Conservation (phyloP, 2,113 vertebrate genomes). For the Trematocara macrostoma region DNA sequence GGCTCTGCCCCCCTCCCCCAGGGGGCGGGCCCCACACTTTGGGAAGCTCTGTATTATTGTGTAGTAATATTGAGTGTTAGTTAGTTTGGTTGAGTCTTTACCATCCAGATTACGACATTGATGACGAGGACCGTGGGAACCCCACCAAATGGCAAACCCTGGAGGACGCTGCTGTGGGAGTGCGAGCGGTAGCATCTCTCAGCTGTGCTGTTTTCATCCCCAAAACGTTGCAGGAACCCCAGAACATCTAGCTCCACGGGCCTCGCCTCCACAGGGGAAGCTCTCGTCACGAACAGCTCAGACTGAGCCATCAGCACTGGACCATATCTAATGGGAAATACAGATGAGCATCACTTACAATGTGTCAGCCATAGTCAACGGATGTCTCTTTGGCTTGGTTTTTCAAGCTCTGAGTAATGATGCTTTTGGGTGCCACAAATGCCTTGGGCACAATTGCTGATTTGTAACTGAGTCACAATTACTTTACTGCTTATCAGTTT, state of each 20-base stretch:
- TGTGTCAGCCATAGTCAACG: not conserved
- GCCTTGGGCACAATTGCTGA: not conserved
- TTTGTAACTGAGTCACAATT: not conserved
- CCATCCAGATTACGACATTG: conserved; percentile 88
- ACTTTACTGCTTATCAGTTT: not conserved
- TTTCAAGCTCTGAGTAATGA: not conserved
- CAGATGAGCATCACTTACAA: not conserved
- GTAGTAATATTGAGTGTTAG: not conserved
- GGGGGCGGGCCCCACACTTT: not conserved
- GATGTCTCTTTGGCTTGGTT: not conserved
- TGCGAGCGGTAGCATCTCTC: conserved; percentile 81
- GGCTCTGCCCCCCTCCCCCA: not conserved
- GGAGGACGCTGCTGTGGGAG: conserved; percentile 84
- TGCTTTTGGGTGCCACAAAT: not conserved
- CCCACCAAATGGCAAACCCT: conserved; percentile 89
- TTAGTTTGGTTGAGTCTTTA: conserved; percentile 43
- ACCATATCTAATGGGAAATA: conserved; percentile 34
- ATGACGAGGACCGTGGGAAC: conserved; percentile 88
- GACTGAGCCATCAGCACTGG: conserved; percentile 57
- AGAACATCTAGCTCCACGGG: conserved; percentile 38
- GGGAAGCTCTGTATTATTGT: not conserved
- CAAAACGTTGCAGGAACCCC: conserved; percentile 31
- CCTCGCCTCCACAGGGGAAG: conserved; percentile 36
- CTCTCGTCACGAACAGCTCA: conserved; percentile 43
- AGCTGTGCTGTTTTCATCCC: conserved; percentile 70